These are phyloP conservation scores for Miniopterus natalensis DNA, from an alignment of 2,113 vertebrate species.

Conservation along the genomic window DNA sequence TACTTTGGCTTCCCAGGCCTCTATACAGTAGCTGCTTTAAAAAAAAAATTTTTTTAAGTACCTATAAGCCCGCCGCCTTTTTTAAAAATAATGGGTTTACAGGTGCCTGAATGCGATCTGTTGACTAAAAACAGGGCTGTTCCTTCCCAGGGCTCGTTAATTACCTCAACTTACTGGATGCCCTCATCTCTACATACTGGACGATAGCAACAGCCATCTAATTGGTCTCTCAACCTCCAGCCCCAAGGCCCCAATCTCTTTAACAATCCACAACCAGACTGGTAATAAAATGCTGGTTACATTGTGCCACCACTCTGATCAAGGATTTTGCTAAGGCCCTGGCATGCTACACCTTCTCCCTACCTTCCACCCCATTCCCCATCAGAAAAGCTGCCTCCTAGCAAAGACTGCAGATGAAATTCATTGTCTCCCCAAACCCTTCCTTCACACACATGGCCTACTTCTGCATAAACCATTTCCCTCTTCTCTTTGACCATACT, in stretches of 20 bases:
- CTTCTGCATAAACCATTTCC: not conserved
- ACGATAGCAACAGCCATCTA: not conserved
- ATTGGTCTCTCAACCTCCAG: not conserved
- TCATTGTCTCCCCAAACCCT: not conserved
- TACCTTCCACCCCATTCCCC: not conserved
- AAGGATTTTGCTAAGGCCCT: not conserved
- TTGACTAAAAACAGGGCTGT: not conserved
- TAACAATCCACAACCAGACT: not conserved
- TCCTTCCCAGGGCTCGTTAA: not conserved
- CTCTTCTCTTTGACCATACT: not conserved
- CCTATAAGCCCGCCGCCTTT: not conserved
- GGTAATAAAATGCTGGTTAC: not conserved
- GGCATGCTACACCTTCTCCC: not conserved
- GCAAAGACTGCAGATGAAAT: not conserved
- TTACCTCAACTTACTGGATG: not conserved
- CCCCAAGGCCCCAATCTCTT: not conserved
- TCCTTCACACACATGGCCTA: not conserved
- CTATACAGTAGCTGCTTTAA: not conserved
- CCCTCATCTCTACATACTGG: not conserved
- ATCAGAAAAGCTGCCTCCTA: not conserved
- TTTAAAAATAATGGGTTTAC: not conserved
- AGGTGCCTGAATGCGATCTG: not conserved
- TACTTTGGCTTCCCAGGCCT: not conserved
- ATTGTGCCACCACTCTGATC: not conserved
- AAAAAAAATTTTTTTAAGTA: not conserved